Evolutionary conservation across 2,113 vertebrate genomes (phyloP), one percentile per base, ranked within the genome.

Genomic region (Apistogramma diplotaenia): DNA sequence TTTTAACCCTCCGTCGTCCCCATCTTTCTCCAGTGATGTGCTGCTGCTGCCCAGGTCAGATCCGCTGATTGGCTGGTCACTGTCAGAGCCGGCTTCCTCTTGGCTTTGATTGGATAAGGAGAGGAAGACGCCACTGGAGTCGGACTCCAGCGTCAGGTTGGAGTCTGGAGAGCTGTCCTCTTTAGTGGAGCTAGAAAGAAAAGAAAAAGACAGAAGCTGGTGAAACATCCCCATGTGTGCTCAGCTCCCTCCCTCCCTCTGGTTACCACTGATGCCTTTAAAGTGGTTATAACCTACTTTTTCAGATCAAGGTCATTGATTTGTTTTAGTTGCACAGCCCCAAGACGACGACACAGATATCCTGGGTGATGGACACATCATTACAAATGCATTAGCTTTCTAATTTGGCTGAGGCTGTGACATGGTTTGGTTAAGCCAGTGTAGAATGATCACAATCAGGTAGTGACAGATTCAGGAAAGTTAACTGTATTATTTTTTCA

Each of bases 151-250:
- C 0, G 93, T 94, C 8, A 94, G 74, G 80, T 94, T 94, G n/a
- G 95, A 95, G 88, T 95, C 93, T 80, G 95, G 95, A 65, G 95
- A 95, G 85, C 90, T 92, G 87, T 95, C 93, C 81, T 94, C 89
- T 83, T 94, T 93, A 53, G 70, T 61, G 8, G 89, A 88, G 82
- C 93, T 94, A 35, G 37, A 81, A 79, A 74, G 43, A 85, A 90
- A 77, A 90, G 59, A 89, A 49, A 81, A 67, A 15, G 61, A 67
- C 61, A 67, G 18, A 79, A 79, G 8, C 5, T 25, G 16, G 58
- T 84, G 57, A 81, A 49, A 74, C 27, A 54, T 53, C 43, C 57
- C 37, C 51, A 56, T 70, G 61, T 72, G 46, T 27, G 72, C 18
- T 31, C 31, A 29, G 37, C 19, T 51, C 67, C 18, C 43, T 18